Evolutionary conservation across 1,140 invertebrate genomes (phyloP), one percentile per base, ranked within the genome.

Genomic region (Dinothrombium tinctorium): DNA sequence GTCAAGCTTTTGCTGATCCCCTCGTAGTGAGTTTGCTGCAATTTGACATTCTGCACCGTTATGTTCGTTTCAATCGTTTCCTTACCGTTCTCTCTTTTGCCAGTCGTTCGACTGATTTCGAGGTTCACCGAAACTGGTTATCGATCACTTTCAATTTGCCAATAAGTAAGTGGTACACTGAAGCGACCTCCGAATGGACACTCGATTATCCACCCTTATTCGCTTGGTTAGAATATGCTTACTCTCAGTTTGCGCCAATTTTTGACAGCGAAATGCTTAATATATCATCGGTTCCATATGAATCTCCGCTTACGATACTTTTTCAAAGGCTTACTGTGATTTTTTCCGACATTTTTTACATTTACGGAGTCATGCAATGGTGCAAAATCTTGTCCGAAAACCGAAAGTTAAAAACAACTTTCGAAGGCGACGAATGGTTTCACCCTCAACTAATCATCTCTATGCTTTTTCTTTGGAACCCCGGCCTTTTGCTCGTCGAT

Each of bases 131-230:
- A 45, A 99, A 99, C 60, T 99, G 94, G 94, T 59, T 98, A 46
- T 87, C 92, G 0, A 78, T 99, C 37, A 95, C 87, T 2, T 63
- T 81, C 52, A 78, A 69, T 59, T 61, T 83, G 42, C 74, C 81
- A 3, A 44, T 84, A 4, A 64, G 65, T 6, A 58, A 83, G 56
- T 99, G 92, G 92, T 99, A 98, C 54, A 67, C 46, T 45, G 62
- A 66, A 50, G 61, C 65, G 19, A 82, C 76, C 19, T 98, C 90
- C 29, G 66, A 86, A 72, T 98, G 94, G 92, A 99, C 94, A 0
- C 59, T 99, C 33, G 94, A 99, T 64, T 99, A 99, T 65, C 92
- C 94, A 29, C 94, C 92, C 7, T 69, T 98, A 14, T 99, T 99
- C 67, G 92, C 89, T 4, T 96, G 84, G 73, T 83, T 98, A 54